These are phyloP conservation scores for Strix occidentalis DNA, from an alignment of 2,797 vertebrate species.

Conservation along the genomic window DNA sequence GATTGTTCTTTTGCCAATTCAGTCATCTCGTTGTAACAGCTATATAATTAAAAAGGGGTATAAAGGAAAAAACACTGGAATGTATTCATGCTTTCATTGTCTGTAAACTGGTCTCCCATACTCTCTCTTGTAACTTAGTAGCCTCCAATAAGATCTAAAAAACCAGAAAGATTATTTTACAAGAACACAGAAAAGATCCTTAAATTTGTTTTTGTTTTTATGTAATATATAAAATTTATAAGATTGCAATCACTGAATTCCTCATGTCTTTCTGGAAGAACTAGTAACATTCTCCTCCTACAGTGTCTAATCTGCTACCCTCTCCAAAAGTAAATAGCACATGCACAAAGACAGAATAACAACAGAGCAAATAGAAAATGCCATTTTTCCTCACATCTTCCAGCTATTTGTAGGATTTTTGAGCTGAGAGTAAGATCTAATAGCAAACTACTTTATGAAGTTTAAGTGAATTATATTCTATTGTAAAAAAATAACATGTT, in stretches of 20 bases:
- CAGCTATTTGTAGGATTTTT: background rate
- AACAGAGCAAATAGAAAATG: background rate
- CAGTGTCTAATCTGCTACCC: background rate
- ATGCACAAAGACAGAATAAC: background rate
- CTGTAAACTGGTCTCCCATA: background rate
- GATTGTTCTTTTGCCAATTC: conserved; percentile 35
- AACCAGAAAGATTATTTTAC: background rate
- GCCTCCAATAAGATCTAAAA: background rate
- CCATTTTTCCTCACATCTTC: background rate
- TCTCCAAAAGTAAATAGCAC: background rate
- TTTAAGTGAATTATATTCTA: background rate
- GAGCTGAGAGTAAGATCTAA: background rate
- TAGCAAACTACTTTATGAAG: background rate
- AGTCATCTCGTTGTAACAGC: conserved; percentile 25
- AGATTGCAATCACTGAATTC: background rate
- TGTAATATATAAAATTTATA: background rate
- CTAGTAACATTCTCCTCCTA: background rate
- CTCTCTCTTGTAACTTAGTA: background rate
- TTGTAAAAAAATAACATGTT: background rate
- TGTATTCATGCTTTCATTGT: background rate
- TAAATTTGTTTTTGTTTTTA: background rate
- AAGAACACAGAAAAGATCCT: background rate
- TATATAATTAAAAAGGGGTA: conserved; percentile 31
- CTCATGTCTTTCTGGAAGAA: background rate
- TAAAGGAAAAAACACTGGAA: background rate